phyloP scores from a whole-genome alignment of 2,113 vertebrate genomes.

The Callorhinus ursinus region DNA sequence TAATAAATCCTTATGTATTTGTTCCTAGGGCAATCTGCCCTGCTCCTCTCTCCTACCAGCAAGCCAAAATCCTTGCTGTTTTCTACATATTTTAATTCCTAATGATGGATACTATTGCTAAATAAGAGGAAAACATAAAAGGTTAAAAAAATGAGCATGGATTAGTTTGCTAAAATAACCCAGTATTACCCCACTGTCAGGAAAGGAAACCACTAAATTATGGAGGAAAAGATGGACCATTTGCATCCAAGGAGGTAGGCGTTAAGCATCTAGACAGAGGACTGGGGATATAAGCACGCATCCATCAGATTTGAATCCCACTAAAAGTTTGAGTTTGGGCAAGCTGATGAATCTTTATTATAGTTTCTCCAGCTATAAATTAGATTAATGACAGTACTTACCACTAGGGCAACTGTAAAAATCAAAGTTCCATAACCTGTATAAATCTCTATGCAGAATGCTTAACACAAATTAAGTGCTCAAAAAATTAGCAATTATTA shows the following conservation, averaged over 20 bases:
- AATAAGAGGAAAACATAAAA: not conserved
- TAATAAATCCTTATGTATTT: not conserved
- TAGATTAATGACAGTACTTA: not conserved
- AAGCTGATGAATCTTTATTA: not conserved
- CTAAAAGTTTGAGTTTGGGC: not conserved
- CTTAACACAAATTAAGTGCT: not conserved
- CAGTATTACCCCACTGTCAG: not conserved
- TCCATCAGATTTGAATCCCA: not conserved
- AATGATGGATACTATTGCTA: not conserved
- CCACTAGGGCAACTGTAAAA: not conserved
- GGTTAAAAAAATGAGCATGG: not conserved
- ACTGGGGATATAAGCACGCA: rapidly evolving
- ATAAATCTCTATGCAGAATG: not conserved
- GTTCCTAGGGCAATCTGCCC: not conserved
- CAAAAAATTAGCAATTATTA: not conserved
- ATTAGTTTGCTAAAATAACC: not conserved
- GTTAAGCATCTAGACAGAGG: not conserved
- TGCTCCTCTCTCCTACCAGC: not conserved
- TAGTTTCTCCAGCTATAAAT: not conserved
- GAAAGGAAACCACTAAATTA: not conserved
- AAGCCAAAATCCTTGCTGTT: not conserved
- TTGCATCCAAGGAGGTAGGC: not conserved
- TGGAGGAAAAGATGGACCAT: not conserved
- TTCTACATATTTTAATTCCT: not conserved
- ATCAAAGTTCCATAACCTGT: not conserved